Conservation (phyloP, 2,113 vertebrate species). For the Actenoides hombroni region DNA sequence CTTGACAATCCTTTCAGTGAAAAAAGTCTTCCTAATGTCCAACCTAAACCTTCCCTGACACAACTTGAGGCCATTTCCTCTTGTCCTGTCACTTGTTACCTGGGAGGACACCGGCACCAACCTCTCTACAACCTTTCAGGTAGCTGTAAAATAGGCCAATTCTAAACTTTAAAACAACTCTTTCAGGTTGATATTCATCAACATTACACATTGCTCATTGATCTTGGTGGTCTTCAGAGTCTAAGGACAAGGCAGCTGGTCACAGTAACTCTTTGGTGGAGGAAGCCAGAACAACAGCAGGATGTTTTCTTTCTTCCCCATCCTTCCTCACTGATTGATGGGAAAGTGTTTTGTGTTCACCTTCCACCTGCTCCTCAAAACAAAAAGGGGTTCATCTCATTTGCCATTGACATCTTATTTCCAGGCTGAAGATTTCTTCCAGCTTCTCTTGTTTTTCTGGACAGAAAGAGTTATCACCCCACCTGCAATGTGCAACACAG, state of each 20-base stretch:
- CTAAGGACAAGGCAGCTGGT: neutral
- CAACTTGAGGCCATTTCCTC: too few relatives aligned
- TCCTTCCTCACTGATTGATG: neutral
- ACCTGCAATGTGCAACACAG: neutral
- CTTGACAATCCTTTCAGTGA: too few relatives aligned
- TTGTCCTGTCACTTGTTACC: too few relatives aligned
- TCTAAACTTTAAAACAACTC: neutral
- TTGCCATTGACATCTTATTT: neutral
- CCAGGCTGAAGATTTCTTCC: neutral
- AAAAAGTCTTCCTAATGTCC: too few relatives aligned
- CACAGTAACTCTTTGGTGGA: neutral
- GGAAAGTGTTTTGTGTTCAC: fast-evolving
- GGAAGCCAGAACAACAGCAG: neutral
- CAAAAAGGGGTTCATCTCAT: fast-evolving
- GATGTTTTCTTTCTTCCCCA: neutral
- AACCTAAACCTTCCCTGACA: too few relatives aligned
- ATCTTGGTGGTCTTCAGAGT: neutral
- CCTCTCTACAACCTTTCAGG: too few relatives aligned
- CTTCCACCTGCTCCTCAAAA: fast-evolving
- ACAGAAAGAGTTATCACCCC: neutral
- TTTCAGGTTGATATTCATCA: neutral
- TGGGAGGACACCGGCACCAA: too few relatives aligned
- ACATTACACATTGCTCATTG: neutral
- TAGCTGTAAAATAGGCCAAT: neutral
- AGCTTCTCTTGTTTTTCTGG: neutral